phyloP scores from a whole-genome alignment of 2,113 vertebrate genomes.

The Cyphomyrus discorhynchus region DNA sequence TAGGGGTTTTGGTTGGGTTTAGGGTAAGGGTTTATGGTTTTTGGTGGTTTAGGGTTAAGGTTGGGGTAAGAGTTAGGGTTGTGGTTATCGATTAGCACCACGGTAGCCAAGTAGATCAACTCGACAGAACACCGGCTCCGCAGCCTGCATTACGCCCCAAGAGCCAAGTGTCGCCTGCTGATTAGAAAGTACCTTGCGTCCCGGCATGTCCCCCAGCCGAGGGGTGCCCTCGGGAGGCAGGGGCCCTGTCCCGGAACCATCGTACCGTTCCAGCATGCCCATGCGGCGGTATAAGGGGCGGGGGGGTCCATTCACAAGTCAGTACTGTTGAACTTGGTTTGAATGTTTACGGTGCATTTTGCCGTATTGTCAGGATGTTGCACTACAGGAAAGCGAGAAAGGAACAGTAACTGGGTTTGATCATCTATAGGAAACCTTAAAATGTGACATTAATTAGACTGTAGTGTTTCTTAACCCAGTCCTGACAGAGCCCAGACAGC shows the following conservation, averaged over 20 bases:
- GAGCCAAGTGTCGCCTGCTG: not conserved
- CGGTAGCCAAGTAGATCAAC: too few species aligned
- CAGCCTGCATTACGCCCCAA: not conserved
- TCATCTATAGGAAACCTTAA: not conserved
- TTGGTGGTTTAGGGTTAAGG: too few species aligned
- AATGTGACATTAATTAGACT: conserved; percentile 20
- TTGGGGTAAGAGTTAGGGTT: too few species aligned
- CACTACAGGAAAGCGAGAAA: conserved; percentile 21
- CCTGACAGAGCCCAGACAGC: not conserved
- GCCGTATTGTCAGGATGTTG: conserved; percentile 25
- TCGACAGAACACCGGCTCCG: not conserved
- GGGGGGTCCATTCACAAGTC: not conserved
- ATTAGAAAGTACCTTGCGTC: conserved; percentile 50
- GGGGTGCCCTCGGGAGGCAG: conserved; percentile 73
- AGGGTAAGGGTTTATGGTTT: too few species aligned
- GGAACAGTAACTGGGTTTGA: not conserved
- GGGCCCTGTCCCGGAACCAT: conserved; percentile 70
- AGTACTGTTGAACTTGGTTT: conserved; percentile 10
- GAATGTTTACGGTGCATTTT: conserved; percentile 39
- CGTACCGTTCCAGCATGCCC: conserved; percentile 68
- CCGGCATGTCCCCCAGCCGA: conserved; percentile 70
- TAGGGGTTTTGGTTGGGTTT: too few species aligned
- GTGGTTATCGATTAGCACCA: too few species aligned
- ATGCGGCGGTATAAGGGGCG: conserved; percentile 47
- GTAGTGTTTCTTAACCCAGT: not conserved